Evolutionary conservation across 2,888 invertebrate genomes (phyloP), one percentile per base, ranked within the genome.

Genomic region (Cotesia congregata): DNA sequence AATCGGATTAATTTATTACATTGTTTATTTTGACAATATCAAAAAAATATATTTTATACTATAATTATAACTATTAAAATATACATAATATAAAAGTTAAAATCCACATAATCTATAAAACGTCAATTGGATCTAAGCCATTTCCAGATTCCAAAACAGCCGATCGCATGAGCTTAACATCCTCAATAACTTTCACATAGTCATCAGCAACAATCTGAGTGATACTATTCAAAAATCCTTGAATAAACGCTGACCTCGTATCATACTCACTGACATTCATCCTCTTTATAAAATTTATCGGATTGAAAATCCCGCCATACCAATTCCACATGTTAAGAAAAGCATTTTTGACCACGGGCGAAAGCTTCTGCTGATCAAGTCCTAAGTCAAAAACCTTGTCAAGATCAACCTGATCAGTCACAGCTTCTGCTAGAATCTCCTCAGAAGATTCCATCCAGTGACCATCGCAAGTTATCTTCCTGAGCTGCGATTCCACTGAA

Each of bases 141-240:
- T 67, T 76, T 38, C 76, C 77, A 3, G 72, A 77, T 30, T 65
- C 70, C 60, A 67, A 73, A 40, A 79, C 67, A n/a, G 50, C 75
- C 7, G 77, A 70, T 64, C 70, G 75, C 72, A 80, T 74, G 7
- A 67, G 39, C 2, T 72, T 71, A 5, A 80, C 75, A 40, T 78
- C 74, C 9, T 39, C 50, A 7, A 40, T 67, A n/a, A 76, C 70
- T 7, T 15, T 59, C 5, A 6, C 6, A 68, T 65, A 77, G 65
- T 73, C 60, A n/a, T 30, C 3, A 6, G 69, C 74, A 12, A 76
- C 64, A 30, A 68, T 65, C 12, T 15, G 9, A 9, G 72, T 71
- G 3, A 77, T 7, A 1, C 20, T 62, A 9, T 67, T 71, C 1
- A 77, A 12, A 72, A 74, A 67, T 7, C 74, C 69, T 9, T 6